These are phyloP conservation scores for Phlogophora meticulosa DNA, from an alignment of 2,888 invertebrate species.

Conservation along the genomic window DNA sequence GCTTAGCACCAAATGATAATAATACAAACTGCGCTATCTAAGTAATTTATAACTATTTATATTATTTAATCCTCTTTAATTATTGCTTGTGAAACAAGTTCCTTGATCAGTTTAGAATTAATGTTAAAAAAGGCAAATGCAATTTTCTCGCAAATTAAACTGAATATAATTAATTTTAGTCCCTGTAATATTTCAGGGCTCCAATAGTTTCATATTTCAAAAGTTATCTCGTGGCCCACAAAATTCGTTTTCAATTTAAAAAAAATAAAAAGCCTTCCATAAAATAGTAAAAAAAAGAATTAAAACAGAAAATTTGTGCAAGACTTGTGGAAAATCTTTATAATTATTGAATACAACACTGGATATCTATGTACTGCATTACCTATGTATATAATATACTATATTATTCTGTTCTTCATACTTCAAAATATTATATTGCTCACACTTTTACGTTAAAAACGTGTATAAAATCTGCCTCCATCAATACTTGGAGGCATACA, in stretches of 20 bases:
- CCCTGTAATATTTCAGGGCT: conserved; percentile 39
- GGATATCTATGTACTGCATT: conserved; percentile 48
- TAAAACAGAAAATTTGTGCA: conserved; percentile 47
- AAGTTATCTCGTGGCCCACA: not conserved
- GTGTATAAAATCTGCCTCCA: not conserved
- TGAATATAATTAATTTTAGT: conserved; percentile 28
- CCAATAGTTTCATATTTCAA: not conserved
- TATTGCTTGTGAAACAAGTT: conserved; percentile 44
- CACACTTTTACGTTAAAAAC: conserved; percentile 8
- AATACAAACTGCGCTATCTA: conserved; percentile 42
- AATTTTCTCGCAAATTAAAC: conserved; percentile 17
- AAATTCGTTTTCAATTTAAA: conserved; percentile 1
- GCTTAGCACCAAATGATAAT: conserved; percentile 59
- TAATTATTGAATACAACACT: conserved; percentile 50
- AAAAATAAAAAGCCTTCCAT: not conserved
- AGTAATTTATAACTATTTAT: conserved; percentile 18
- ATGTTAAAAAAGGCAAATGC: conserved; percentile 2
- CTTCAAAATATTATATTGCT: conserved; percentile 29
- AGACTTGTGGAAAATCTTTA: conserved; percentile 10
- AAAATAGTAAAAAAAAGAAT: not conserved
- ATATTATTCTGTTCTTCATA: conserved; percentile 17
- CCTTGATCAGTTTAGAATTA: conserved; percentile 11
- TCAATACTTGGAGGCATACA: not conserved
- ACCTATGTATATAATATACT: conserved; percentile 36
- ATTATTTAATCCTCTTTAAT: conserved; percentile 32